phyloP scores from a whole-genome alignment of 1,140 invertebrate genomes.

The Papilio glaucus region DNA sequence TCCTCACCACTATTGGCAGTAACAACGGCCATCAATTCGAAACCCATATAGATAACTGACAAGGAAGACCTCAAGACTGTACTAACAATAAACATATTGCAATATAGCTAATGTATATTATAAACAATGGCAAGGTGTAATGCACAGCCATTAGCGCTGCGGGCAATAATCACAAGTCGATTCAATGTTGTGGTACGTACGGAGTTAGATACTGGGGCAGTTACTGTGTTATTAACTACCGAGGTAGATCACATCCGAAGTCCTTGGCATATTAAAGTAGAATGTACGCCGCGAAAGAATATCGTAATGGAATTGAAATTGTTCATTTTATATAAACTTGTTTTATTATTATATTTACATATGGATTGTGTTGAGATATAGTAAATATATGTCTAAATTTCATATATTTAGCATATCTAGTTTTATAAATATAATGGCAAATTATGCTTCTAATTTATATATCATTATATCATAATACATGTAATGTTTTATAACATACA shows the following conservation, averaged over 20 bases:
- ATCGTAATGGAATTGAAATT: constrained; percentile 25
- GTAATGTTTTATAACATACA: too few relatives aligned
- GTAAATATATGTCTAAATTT: not conserved
- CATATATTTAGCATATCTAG: too few relatives aligned
- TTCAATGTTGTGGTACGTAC: constrained; percentile 24
- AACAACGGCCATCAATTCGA: not conserved
- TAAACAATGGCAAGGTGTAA: constrained; percentile 19
- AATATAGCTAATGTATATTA: not conserved
- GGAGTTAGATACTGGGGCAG: too few relatives aligned
- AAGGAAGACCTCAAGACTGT: not conserved
- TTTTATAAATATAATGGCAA: too few relatives aligned
- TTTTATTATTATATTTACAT: not conserved
- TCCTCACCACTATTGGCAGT: not conserved
- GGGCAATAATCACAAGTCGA: constrained; percentile 27
- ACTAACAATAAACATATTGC: not conserved
- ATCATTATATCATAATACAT: too few relatives aligned
- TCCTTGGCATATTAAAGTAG: constrained; percentile 28
- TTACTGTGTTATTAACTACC: too few relatives aligned
- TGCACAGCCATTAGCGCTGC: constrained; percentile 20
- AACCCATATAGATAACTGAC: not conserved
- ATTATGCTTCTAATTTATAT: too few relatives aligned
- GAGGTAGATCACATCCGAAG: too few relatives aligned
- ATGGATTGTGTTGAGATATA: not conserved
- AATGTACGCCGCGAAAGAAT: constrained; percentile 25
- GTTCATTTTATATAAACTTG: not conserved